A percentile compares a stretch with the other conserved stretches of the same genome.
Evolutionary conservation across 1,140 invertebrate genomes (phyloP).

Genomic region (Drosophila nigromelanica): DNA sequence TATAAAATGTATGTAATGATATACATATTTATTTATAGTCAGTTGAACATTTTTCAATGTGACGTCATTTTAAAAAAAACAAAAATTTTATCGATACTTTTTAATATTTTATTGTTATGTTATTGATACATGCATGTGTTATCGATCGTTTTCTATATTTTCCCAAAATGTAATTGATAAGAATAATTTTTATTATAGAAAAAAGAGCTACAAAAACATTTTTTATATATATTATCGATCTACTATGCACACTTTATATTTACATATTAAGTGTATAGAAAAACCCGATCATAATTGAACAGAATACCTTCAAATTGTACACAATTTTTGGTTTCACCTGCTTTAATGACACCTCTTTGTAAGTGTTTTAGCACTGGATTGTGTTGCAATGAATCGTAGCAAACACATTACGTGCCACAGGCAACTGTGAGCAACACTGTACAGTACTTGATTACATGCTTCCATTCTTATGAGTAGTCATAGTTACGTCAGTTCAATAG

Average conservation of each 20-base stretch:
- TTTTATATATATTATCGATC: neutral
- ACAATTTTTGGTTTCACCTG: too few relatives aligned
- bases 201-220: neutral
- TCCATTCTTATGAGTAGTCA: neutral
- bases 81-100: neutral
- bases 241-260: neutral
- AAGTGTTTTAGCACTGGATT: slow-evolving; percentile 1
- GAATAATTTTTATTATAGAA: too few relatives aligned
- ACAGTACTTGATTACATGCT: slow-evolving; percentile 2
- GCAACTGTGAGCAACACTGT: neutral
- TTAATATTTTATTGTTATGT: neutral
- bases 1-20: too few relatives aligned
- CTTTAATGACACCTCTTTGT: neutral
- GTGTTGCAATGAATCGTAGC: neutral
- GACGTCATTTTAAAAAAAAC: too few relatives aligned
- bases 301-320: neutral
- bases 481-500: slow-evolving; percentile 6
- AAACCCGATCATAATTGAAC: too few relatives aligned
- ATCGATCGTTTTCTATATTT: too few relatives aligned
- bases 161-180: too few relatives aligned
- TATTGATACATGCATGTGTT: too few relatives aligned
- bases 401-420: slow-evolving; percentile 1
- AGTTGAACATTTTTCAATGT: too few relatives aligned
- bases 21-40: too few relatives aligned
- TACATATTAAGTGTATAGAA: too few relatives aligned